Percentiles rank a stretch among this genome's conserved stretches.
phyloP scores from a whole-genome alignment of 2,888 invertebrate species.

The Himalopsyche tibetana region DNA sequence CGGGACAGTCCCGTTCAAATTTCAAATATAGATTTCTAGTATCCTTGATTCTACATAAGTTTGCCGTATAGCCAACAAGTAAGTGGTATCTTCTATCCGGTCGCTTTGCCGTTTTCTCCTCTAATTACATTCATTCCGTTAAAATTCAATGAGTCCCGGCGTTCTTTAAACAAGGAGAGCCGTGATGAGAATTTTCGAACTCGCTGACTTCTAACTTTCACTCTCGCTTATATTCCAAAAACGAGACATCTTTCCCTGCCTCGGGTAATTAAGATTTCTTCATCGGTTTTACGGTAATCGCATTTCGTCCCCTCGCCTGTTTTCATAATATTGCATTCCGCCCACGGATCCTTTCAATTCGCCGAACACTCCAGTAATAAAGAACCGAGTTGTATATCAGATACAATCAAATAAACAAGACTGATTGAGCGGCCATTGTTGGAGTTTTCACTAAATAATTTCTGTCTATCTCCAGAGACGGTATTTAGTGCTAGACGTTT shows the following conservation, averaged over 20 bases:
- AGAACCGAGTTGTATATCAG: conserved; percentile 14
- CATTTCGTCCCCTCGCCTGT: conserved; percentile 51
- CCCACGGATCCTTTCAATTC: conserved; percentile 35
- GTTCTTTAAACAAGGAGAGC: conserved; percentile 56
- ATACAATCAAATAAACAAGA: conserved; percentile 35
- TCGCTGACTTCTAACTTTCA: conserved; percentile 49
- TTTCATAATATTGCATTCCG: conserved; percentile 45
- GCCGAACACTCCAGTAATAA: neutral
- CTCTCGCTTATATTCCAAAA: conserved; percentile 55
- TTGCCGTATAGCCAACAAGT: neutral
- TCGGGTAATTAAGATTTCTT: conserved; percentile 61
- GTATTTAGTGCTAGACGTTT: neutral
- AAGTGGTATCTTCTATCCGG: conserved; percentile 24
- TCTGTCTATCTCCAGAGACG: neutral
- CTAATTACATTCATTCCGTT: conserved; percentile 63
- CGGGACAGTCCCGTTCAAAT: too few species aligned
- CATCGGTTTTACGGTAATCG: conserved; percentile 55
- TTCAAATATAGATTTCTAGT: too few species aligned
- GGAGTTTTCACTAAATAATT: conserved; percentile 16
- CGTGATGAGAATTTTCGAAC: conserved; percentile 60
- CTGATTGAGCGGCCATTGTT: conserved; percentile 35
- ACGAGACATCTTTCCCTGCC: conserved; percentile 49
- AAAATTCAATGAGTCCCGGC: conserved; percentile 63
- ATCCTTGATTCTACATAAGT: neutral
- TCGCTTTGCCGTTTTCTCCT: conserved; percentile 56